Evolutionary conservation across 2,888 invertebrate species (phyloP), one percentile per base, ranked within the genome.

Genomic region (Diadegma fenestrale): DNA sequence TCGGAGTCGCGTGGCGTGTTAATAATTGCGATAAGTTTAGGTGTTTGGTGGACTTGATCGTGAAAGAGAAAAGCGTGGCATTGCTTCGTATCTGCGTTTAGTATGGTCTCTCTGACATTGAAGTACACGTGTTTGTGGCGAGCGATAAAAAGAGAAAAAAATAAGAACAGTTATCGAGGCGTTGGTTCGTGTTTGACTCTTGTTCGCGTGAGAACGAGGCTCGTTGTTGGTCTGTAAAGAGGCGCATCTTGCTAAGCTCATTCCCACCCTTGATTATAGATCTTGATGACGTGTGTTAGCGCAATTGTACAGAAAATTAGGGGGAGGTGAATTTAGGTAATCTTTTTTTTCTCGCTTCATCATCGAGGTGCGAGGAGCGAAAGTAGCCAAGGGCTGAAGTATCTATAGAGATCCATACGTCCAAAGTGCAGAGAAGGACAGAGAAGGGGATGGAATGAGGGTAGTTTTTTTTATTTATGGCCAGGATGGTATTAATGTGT

Each of bases 191-290:
- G 48, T 51, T 61, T 73, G 41, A 63, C 64, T 76, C 51, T 22
- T 64, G 80, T 82, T 88, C 85, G 87, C 87, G 87, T 88, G 87
- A 88, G 87, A 88, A 88, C 87, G 82, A 79, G 85, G 84, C 22
- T 3, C 22, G 54, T 71, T 79, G 75, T 80, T 80, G 82, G 73
- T 54, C 58, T 45, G 79, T 69, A 41, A 73, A 72, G 66, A 76
- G 63, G 66, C 76, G 77, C 68, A 51, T 86, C 66, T 82, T 63
- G 71, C 54, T 37, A 33, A 80, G 54, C 64, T 51, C 12, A 30
- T 77, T 26, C 43, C 37, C 43, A 61, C 72, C 45, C 37, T 43
- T 43, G 19, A 26, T 61, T 61, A 84, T 77, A 82, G 85, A 82
- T 85, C 80, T 78, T 61, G 85, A 83, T 82, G 76, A 73, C 77